Evolutionary conservation across 2,113 vertebrate species (phyloP).

Genomic region (Arenaria interpres): DNA sequence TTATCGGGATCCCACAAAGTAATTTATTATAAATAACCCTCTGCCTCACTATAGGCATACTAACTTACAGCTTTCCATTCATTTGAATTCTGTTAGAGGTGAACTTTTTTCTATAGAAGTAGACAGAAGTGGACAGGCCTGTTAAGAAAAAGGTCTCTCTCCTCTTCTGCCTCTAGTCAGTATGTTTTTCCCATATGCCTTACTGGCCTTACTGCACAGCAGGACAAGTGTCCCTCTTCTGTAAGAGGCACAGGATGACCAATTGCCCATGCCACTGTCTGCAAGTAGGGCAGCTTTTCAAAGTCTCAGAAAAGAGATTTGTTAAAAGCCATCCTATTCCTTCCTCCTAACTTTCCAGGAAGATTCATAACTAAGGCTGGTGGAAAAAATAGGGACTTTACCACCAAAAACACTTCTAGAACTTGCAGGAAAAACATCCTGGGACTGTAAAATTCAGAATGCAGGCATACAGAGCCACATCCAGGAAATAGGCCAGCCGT

Average conservation of each 20-base stretch:
- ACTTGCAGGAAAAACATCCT: neutral
- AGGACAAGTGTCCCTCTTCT: neutral
- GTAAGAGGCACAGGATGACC: too few relatives aligned
- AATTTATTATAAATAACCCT: neutral
- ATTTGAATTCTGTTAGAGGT: neutral
- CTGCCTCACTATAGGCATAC: neutral
- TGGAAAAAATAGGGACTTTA: neutral
- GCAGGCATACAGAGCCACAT: neutral
- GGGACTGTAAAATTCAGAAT: neutral
- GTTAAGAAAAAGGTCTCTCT: neutral
- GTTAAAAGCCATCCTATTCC: neutral
- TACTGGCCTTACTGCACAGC: rapidly evolving
- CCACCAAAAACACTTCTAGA: neutral
- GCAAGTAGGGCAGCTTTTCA: neutral
- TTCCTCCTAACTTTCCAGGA: neutral
- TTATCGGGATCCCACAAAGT: neutral
- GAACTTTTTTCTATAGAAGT: rapidly evolving
- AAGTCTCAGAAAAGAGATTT: neutral
- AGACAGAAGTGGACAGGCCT: neutral
- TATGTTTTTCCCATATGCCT: rapidly evolving
- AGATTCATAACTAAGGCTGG: neutral
- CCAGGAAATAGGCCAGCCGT: neutral
- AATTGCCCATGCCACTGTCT: neutral
- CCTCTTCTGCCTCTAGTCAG: neutral
- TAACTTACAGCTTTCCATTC: too few relatives aligned